Evolutionary conservation across 1,140 invertebrate genomes (phyloP).

Genomic region (Brachionus sp.): DNA sequence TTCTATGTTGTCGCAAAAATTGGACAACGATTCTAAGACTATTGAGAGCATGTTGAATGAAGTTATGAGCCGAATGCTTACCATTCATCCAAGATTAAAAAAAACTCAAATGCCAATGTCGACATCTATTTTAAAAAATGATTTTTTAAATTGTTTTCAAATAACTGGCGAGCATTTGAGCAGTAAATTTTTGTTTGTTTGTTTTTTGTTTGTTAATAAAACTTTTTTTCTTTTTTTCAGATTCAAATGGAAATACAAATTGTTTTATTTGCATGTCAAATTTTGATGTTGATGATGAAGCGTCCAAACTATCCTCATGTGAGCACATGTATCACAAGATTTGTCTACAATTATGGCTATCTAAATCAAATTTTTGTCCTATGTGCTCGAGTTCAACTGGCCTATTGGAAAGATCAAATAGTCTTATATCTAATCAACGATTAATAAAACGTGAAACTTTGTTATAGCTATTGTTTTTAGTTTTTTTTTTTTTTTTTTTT

Average conservation of each 20-base stretch:
- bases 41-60: not conserved
- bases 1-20: not conserved
- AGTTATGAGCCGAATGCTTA: slow-evolving; percentile 24
- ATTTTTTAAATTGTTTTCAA: not conserved
- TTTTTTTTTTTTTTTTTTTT: not conserved
- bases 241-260: not conserved
- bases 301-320: not conserved
- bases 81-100: not conserved
- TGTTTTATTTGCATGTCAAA: slow-evolving; percentile 29
- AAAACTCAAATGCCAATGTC: not conserved
- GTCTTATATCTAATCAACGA: not conserved
- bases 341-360: slow-evolving; percentile 29
- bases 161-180: not conserved
- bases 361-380: slow-evolving; percentile 5
- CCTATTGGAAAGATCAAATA: slow-evolving; percentile 12
- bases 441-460: slow-evolving; percentile 8
- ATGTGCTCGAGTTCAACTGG: not conserved
- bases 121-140: not conserved
- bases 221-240: no score
- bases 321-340: slow-evolving; percentile 2
- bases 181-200: not conserved
- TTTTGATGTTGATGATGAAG: slow-evolving; percentile 29
- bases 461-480: not conserved
- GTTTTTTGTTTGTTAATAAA: no score
- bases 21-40: not conserved